Conservation (phyloP, 2,888 invertebrate genomes). For the Drosophila buzzatii region DNA sequence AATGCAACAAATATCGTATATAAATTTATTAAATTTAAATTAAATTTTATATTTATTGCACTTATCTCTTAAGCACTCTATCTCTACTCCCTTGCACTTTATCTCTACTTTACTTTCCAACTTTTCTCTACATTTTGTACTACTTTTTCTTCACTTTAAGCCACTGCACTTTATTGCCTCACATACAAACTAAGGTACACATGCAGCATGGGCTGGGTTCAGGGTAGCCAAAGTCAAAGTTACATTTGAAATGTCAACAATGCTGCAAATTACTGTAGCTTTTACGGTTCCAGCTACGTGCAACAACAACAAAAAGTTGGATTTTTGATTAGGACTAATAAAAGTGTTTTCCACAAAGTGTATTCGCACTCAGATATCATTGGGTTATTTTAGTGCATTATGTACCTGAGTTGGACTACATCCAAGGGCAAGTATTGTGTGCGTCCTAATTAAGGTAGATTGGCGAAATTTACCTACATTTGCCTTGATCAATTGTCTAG, state of each 20-base stretch:
- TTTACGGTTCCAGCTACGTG: slow-evolving; percentile 7
- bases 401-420: not conserved
- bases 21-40: no score
- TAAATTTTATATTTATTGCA: not conserved
- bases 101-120: not conserved
- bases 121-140: not conserved
- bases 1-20: no score
- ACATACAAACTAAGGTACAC: not conserved
- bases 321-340: slow-evolving; percentile 37
- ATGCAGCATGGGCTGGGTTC: not conserved
- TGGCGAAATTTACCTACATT: not conserved
- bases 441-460: not conserved
- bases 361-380: no score
- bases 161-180: not conserved
- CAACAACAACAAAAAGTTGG: slow-evolving; percentile 8
- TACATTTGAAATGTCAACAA: slow-evolving; percentile 55
- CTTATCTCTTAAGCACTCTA: not conserved
- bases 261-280: slow-evolving; percentile 42
- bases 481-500: not conserved
- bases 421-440: not conserved
- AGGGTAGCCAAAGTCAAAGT: slow-evolving; percentile 15
- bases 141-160: not conserved
- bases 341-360: slow-evolving; percentile 3
- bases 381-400: not conserved
- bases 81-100: not conserved